Evolutionary conservation across 2,113 vertebrate species (phyloP).

Genomic region (Brachyhypopomus occidentalis): DNA sequence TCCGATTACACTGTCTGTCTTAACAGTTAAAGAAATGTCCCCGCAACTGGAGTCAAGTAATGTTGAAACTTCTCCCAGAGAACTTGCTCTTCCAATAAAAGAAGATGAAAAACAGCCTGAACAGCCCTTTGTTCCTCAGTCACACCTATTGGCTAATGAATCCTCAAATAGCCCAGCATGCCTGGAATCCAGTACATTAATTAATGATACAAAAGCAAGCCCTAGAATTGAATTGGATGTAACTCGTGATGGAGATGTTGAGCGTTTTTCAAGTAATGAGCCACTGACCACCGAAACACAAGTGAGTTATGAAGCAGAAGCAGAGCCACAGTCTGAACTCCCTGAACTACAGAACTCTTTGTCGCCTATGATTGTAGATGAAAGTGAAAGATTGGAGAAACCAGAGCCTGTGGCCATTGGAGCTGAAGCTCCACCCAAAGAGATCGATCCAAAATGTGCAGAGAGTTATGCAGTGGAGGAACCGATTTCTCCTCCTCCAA

Average conservation of each 20-base stretch:
- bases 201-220: constrained; percentile 62
- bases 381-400: constrained; percentile 71
- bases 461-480: constrained; percentile 76
- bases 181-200: constrained; percentile 49
- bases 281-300: constrained; percentile 78
- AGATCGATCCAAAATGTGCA: constrained; percentile 60
- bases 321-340: constrained; percentile 58
- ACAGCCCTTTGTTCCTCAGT: constrained; percentile 42
- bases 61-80: constrained; percentile 39
- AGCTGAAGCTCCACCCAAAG: constrained; percentile 64
- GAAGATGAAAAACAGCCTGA: constrained; percentile 71
- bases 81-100: constrained; percentile 43
- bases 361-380: constrained; percentile 62
- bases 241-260: constrained; percentile 39
- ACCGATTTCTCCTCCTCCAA: constrained; percentile 76
- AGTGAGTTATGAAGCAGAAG: constrained; percentile 72
- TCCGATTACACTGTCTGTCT: constrained; percentile 40
- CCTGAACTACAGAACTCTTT: constrained; percentile 60
- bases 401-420: constrained; percentile 54
- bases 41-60: constrained; percentile 58
- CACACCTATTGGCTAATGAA: constrained; percentile 62
- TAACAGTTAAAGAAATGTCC: constrained; percentile 61
- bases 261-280: constrained; percentile 70
- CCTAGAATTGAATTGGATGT: constrained; percentile 65
- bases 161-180: constrained; percentile 34